A percentile compares a stretch with the other conserved stretches of the same genome.
phyloP scores from a whole-genome alignment of 2,113 vertebrate species.

The Elephas maximus region DNA sequence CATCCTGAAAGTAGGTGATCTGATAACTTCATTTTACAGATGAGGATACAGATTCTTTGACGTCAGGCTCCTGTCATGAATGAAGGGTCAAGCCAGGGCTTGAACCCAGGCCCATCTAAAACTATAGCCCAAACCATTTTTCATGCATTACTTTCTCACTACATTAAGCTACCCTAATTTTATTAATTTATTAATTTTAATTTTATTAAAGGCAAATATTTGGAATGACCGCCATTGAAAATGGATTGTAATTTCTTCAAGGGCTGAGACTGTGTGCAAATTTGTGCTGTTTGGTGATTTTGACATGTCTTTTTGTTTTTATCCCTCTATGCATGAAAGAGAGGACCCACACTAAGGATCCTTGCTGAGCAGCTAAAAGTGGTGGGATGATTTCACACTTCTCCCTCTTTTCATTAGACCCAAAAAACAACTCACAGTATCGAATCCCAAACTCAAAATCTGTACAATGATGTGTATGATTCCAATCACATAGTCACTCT shows the following conservation, averaged over 20 bases:
- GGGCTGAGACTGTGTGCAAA: neutral
- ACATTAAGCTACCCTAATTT: neutral
- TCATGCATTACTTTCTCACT: neutral
- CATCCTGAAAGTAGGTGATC: neutral
- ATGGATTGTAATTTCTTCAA: neutral
- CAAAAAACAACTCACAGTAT: neutral
- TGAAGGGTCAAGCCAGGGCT: neutral
- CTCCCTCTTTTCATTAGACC: neutral
- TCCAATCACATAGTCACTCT: neutral
- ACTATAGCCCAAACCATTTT: neutral
- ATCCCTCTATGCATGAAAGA: neutral
- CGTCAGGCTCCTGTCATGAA: neutral
- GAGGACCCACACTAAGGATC: neutral
- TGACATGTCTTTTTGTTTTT: neutral
- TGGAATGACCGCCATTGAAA: neutral
- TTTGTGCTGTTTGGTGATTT: neutral
- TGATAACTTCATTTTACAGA: neutral
- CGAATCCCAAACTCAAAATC: neutral
- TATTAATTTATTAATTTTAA: neutral
- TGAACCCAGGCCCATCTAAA: neutral
- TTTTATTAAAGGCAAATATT: slow-evolving; percentile 33
- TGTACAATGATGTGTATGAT: neutral
- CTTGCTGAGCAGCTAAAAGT: neutral
- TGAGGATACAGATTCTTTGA: neutral
- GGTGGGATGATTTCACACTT: neutral